These are phyloP conservation scores for Parauchenoglanis ngamensis DNA, from an alignment of 2,797 vertebrate species.

Conservation along the genomic window DNA sequence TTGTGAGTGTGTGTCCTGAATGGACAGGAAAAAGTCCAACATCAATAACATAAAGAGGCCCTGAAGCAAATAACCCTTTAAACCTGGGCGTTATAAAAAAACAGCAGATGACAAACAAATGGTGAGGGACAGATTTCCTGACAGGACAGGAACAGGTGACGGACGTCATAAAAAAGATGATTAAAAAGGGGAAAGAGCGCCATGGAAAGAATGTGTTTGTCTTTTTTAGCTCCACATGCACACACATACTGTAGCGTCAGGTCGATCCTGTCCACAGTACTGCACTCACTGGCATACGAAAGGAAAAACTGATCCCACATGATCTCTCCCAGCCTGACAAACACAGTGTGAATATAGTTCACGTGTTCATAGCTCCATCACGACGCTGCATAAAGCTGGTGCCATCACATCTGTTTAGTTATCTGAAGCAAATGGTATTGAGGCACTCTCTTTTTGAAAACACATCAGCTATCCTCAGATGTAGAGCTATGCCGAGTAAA, in stretches of 20 bases:
- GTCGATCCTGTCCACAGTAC: background rate
- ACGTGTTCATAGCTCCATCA: background rate
- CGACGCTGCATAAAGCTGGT: background rate
- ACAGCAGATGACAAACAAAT: conserved; percentile 42
- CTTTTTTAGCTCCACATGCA: background rate
- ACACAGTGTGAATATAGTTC: background rate
- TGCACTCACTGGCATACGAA: background rate
- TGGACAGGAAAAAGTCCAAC: background rate
- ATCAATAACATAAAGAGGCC: background rate
- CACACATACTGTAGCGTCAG: too few relatives aligned
- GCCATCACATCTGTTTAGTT: background rate
- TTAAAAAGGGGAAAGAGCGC: conserved; percentile 17
- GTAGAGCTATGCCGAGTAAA: conserved; percentile 10
- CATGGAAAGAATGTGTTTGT: conserved; percentile 43
- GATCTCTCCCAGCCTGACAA: background rate
- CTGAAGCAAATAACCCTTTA: conserved; percentile 10
- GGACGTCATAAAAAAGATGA: conserved; percentile 22
- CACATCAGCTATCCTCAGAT: background rate
- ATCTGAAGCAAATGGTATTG: background rate
- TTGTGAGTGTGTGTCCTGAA: background rate
- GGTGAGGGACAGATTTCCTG: conserved; percentile 35
- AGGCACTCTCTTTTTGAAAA: background rate
- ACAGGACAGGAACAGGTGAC: conserved; percentile 4
- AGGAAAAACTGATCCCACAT: conserved; percentile 10
- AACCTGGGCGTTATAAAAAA: conserved; percentile 30